Percentiles rank a stretch among this genome's conserved stretches.
These are phyloP conservation scores for Sardina pilchardus DNA, from an alignment of 2,113 vertebrate species.

Conservation along the genomic window DNA sequence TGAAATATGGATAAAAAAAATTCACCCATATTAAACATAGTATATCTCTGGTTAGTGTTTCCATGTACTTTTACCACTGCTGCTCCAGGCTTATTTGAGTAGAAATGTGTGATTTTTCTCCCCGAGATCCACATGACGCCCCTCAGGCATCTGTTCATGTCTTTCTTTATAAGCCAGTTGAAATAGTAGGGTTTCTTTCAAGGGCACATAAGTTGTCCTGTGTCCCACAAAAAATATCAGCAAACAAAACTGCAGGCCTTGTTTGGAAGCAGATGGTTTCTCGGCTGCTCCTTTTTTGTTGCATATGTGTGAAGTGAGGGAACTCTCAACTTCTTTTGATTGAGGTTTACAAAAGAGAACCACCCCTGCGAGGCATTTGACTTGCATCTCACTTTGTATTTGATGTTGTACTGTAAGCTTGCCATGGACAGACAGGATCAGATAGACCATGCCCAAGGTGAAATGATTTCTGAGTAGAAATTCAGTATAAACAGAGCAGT, in stretches of 20 bases:
- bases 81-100: constrained; percentile 39
- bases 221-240: constrained; percentile 17
- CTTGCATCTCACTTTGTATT: constrained; percentile 27
- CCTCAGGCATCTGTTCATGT: constrained; percentile 53
- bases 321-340: constrained; percentile 35
- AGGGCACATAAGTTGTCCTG: constrained; percentile 42
- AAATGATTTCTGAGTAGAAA: constrained; percentile 38
- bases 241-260: constrained; percentile 20
- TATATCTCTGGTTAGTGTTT: not conserved
- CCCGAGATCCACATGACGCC: constrained; percentile 43
- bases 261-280: constrained; percentile 36
- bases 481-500: constrained; percentile 34
- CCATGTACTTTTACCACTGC: not conserved
- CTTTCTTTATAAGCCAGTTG: constrained; percentile 46
- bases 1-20: not conserved
- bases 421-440: constrained; percentile 33
- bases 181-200: constrained; percentile 47
- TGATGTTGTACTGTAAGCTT: constrained; percentile 33
- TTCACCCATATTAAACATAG: not conserved
- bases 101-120: constrained; percentile 45
- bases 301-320: constrained; percentile 26
- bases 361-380: constrained; percentile 34
- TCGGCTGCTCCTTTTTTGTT: constrained; percentile 11
- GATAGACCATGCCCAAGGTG: constrained; percentile 40
- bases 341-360: constrained; percentile 25